A percentile compares a stretch with the other conserved stretches of the same genome.
Evolutionary conservation across 2,888 invertebrate genomes (phyloP).

Genomic region (Synanthedon tipuliformis): DNA sequence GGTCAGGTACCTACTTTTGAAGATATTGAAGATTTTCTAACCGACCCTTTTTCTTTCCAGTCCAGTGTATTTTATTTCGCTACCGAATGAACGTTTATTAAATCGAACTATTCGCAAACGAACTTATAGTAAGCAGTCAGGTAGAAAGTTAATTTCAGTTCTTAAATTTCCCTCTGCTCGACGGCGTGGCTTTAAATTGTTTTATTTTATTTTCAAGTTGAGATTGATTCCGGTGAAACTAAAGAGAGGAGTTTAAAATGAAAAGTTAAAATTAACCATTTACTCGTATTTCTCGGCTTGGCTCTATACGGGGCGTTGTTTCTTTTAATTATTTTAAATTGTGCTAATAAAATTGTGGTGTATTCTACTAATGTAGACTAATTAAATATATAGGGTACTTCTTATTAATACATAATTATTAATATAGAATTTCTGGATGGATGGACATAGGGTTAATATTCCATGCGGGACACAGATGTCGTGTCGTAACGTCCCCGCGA

Average conservation of each 20-base stretch:
- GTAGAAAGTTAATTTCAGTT: conserved; percentile 15
- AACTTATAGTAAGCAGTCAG: conserved; percentile 4
- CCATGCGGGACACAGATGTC: too few species aligned
- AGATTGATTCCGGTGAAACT: not conserved
- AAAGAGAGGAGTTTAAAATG: not conserved
- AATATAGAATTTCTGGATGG: too few species aligned
- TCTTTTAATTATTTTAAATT: not conserved
- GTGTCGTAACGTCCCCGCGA: too few species aligned
- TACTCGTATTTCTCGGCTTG: not conserved
- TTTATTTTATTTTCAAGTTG: conserved; percentile 1
- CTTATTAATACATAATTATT: too few species aligned
- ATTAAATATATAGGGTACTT: too few species aligned
- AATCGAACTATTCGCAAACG: not conserved
- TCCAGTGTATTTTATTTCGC: too few species aligned
- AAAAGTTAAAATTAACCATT: not conserved
- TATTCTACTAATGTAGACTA: too few species aligned
- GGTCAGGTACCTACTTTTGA: too few species aligned
- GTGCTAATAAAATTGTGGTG: not conserved
- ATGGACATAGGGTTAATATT: too few species aligned
- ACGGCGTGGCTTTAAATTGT: conserved; percentile 2
- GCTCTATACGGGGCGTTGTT: not conserved
- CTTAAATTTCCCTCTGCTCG: conserved; percentile 10
- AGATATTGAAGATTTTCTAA: too few species aligned
- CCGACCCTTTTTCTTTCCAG: too few species aligned
- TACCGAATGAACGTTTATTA: not conserved